Evolutionary conservation across 1,140 invertebrate genomes (phyloP), one percentile per base, ranked within the genome.

Genomic region (Acromyrmex charruanus): DNA sequence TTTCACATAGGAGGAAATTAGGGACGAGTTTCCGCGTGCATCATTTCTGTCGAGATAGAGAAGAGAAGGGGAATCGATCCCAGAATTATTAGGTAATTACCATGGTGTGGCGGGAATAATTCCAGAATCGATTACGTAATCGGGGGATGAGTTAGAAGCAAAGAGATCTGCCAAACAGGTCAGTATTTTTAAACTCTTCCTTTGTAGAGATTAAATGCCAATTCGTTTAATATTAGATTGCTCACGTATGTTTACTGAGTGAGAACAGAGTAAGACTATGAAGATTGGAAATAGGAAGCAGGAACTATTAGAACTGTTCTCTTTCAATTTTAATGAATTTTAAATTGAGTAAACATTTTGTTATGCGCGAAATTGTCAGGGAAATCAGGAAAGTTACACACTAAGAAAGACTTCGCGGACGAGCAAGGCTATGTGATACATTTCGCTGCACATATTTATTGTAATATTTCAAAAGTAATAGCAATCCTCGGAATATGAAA

Each of bases 41-140:
- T 81, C 66, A 81, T 81, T 69, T 16, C 31, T 59, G 66, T 28
- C 49, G 35, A 44, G 51, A 58, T 55, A 58, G 63, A 55, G 28
- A 39, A 16, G 9, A n/a, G 21, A 14, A 21, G 3, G 12, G 10
- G 53, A 71, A 90, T 91, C 87, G 87, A 91, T 90, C 75, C 21
- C 39, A 59, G 81, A 91, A 91, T 91, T 91, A 91, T 91, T 91
- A 91, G 90, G 89, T 89, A 91, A 91, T 91, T 91, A 91, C 85
- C 49, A 65, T 63, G 63, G 85, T 89, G 89, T 80, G 85, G 65
- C 35, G 75, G 53, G 89, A 89, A 89, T 91, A 90, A 91, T 91
- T 89, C 63, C 63, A 66, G 68, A 91, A 90, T 91, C 87, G 90
- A 90, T 91, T 89, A 88, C 10, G 21, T 9, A 14, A 39, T 3